Evolutionary conservation across 2,888 invertebrate species (phyloP).

Genomic region (Parnassius apollo): DNA sequence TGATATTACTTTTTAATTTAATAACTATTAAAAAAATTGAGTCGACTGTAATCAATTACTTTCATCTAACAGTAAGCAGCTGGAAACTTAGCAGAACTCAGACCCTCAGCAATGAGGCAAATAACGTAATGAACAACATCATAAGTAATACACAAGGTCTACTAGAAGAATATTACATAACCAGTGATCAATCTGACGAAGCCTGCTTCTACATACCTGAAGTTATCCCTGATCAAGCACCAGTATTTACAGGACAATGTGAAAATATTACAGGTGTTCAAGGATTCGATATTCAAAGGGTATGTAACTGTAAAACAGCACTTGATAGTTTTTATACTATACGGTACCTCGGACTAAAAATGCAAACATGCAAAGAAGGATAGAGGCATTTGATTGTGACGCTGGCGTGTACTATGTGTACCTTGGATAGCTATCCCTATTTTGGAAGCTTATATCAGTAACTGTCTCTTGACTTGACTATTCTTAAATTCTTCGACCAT

Average conservation of each 20-base stretch:
- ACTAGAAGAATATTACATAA: constrained; percentile 46
- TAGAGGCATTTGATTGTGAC: no score
- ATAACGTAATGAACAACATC: constrained; percentile 40
- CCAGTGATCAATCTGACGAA: constrained; percentile 54
- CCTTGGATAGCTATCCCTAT: no score
- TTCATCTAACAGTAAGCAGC: constrained; percentile 53
- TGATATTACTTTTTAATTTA: neutral
- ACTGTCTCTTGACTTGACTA: no score
- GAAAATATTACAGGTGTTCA: constrained; percentile 43
- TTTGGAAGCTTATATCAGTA: no score
- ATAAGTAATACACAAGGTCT: constrained; percentile 59
- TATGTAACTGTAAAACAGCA: constrained; percentile 33
- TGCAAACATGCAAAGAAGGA: no score
- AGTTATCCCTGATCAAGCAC: constrained; percentile 40
- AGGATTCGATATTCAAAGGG: constrained; percentile 50
- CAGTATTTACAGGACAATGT: constrained; percentile 61
- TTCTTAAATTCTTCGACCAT: no score
- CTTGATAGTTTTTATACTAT: no score
- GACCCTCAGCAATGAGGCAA: constrained; percentile 40
- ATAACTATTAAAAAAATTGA: neutral
- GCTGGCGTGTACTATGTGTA: no score
- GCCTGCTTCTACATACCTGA: constrained; percentile 66
- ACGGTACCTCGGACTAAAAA: no score
- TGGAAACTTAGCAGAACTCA: constrained; percentile 61
- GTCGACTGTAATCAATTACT: constrained; percentile 1